A percentile compares a stretch with the other conserved stretches of the same genome.
Evolutionary conservation across 2,113 vertebrate genomes (phyloP).

Genomic region (Carassius gibelio): DNA sequence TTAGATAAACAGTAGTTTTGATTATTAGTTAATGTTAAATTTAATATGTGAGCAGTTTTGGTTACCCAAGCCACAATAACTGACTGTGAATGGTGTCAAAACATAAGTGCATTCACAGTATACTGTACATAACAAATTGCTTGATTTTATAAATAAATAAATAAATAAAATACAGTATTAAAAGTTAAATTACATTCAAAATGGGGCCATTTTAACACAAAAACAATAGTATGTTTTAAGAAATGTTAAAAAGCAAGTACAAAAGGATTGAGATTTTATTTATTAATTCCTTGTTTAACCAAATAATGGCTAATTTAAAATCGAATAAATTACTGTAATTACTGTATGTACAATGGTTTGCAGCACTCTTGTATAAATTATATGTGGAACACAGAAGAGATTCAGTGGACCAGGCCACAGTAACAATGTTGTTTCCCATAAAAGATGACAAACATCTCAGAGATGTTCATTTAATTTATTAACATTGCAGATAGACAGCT

Average conservation of each 20-base stretch:
- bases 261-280: neutral
- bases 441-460: neutral
- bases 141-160: no score
- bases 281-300: neutral
- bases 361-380: neutral
- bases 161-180: no score
- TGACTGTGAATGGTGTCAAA: no score
- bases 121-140: no score
- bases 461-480: neutral
- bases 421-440: neutral
- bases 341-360: neutral
- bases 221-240: neutral
- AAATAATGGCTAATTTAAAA: neutral
- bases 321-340: neutral
- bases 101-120: neutral
- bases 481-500: neutral
- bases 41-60: neutral
- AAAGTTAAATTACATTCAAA: neutral
- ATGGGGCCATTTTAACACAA: neutral
- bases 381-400: neutral
- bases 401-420: neutral
- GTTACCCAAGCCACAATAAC: no score
- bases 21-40: neutral
- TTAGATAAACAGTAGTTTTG: neutral
- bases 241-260: neutral